Conservation (phyloP, 53 echinoderm and acorn worm species). For the Apostichopus leukothele region DNA sequence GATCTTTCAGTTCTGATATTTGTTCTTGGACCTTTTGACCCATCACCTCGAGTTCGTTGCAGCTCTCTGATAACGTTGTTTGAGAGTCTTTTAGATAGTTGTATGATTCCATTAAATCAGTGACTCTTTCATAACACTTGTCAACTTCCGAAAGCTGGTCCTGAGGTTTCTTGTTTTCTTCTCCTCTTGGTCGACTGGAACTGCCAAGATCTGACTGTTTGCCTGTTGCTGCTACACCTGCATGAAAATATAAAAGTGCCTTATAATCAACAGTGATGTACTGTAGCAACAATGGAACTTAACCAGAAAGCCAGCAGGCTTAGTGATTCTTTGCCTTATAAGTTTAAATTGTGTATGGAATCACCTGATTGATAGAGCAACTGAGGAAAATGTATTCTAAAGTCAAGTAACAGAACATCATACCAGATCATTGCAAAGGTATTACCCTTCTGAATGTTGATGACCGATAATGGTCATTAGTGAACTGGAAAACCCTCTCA, state of each 20-base stretch:
- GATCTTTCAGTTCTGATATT: conserved; percentile 32
- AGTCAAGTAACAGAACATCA: too few species aligned
- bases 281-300: too few species aligned
- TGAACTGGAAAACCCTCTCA: too few species aligned
- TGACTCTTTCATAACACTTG: conserved; percentile 10
- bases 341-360: too few species aligned
- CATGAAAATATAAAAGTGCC: not conserved
- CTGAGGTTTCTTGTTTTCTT: not conserved
- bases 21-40: conserved; percentile 34
- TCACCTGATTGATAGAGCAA: too few species aligned
- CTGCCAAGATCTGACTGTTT: not conserved
- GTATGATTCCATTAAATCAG: conserved; percentile 9
- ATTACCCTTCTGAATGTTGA: too few species aligned
- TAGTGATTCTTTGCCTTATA: too few species aligned
- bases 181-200: not conserved
- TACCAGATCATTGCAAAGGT: too few species aligned
- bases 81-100: conserved; percentile 21
- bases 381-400: too few species aligned
- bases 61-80: conserved; percentile 5
- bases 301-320: too few species aligned
- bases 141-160: not conserved
- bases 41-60: conserved; percentile 26
- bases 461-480: too few species aligned
- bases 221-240: not conserved
- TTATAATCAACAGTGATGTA: too few species aligned